phyloP scores from a whole-genome alignment of 2,888 invertebrate genomes.

The Physocephala rufipes region DNA sequence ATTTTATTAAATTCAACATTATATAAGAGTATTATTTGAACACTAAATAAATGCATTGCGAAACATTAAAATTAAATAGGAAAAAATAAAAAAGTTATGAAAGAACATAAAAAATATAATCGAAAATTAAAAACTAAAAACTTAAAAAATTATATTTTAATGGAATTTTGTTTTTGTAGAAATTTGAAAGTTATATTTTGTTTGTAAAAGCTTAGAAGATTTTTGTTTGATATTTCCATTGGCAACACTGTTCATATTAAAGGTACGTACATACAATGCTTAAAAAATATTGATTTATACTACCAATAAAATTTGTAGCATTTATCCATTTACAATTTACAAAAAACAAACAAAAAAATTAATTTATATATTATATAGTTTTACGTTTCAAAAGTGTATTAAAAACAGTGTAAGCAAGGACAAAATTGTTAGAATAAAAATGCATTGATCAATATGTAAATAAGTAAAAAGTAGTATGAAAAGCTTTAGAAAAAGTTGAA shows the following conservation, averaged over 20 bases:
- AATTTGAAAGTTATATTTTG: conserved; percentile 60
- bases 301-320: conserved; percentile 43
- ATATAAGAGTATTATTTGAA: conserved; percentile 22
- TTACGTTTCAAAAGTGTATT: too few relatives aligned
- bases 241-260: conserved; percentile 53
- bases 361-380: too few relatives aligned
- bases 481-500: neutral
- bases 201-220: conserved; percentile 67
- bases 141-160: conserved; percentile 37
- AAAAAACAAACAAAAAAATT: too few relatives aligned
- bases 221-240: conserved; percentile 63
- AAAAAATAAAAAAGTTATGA: conserved; percentile 23
- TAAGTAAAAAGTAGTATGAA: neutral
- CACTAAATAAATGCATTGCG: conserved; percentile 19
- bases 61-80: conserved; percentile 27
- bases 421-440: neutral
- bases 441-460: neutral
- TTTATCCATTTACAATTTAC: too few relatives aligned
- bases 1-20: conserved; percentile 18
- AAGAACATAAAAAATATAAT: neutral
- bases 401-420: neutral
- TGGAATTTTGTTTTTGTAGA: conserved; percentile 46
- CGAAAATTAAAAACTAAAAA: conserved; percentile 16
- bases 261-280: too few relatives aligned
- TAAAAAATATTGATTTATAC: neutral